Base-by-base conservation (phyloP, 2,113 vertebrate species). In the Muscicapa adusta region DNA sequence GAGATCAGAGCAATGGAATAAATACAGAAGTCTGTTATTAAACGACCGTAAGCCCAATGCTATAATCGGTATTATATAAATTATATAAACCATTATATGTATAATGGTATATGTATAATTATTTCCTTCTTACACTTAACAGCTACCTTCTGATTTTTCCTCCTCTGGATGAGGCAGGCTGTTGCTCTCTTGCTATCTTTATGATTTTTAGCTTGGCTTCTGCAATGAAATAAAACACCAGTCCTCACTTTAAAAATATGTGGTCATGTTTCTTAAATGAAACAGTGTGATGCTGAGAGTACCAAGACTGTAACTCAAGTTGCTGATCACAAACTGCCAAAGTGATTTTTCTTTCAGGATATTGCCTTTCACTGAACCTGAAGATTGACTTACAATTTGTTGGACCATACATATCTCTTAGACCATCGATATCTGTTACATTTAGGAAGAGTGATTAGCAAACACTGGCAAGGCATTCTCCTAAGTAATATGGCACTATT, bases 271-370 rank as follows among this genome's bases (percentile, higher is more conserved):
- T 89, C 90, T 93, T 92, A 95, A 94, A 93, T 60, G 94, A 89
- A 95, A 81, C 14, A 13, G 78, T 40, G 45, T 71, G 71, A 66
- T 93, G 85, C 53, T 93, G 14, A 7, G 89, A 66, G 72, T 61
- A 94, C 61, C 70, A 54, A 65, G 87, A 38, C 81, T 93, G 96
- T 96, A 96, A 96, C 85, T 95, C 91, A 94, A 97, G 96, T 93
- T 91, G 89, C 58, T 80, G 94, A 60, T 93, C 96, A 76, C 78
- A 93, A 82, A 95, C 89, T 67, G 94, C 92, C 95, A 88, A 96
- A 97, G 94, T 63, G 3, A 86, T 97, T 96, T 95, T 96, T 96
- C 96, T 97, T 96, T 96, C 91, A 94, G 88, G 91, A 77, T 95
- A 96, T 95, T 96, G 85, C 89, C 76, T 96, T 94, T 91, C 93